Evolutionary conservation across 2,888 invertebrate genomes (phyloP).

Genomic region (Drosophila subsilvestris): DNA sequence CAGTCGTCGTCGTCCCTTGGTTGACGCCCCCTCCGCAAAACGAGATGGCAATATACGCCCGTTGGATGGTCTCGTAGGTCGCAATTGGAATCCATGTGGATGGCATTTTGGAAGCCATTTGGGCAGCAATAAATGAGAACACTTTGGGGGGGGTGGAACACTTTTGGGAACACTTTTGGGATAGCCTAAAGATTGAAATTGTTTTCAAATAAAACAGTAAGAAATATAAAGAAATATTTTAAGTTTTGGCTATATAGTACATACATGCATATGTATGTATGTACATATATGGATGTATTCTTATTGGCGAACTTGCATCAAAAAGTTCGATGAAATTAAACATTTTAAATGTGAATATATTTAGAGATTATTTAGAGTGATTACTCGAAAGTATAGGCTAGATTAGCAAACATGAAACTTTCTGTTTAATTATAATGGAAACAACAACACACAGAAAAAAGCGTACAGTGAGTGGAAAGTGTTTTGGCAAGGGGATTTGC

Average conservation of each 20-base stretch:
- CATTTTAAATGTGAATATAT: no score
- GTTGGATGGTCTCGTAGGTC: background rate
- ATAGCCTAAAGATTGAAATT: background rate
- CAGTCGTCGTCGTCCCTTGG: slow-evolving; percentile 26
- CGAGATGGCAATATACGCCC: slow-evolving; percentile 31
- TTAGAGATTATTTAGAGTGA: no score
- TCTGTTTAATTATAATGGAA: background rate
- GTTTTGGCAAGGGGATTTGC: no score
- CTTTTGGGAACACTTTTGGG: background rate
- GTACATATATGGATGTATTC: no score
- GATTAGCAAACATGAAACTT: background rate
- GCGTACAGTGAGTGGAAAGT: no score
- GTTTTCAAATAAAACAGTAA: background rate
- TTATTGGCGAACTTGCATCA: no score
- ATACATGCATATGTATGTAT: no score
- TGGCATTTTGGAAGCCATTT: slow-evolving; percentile 7
- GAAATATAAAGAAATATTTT: no score
- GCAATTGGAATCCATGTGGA: slow-evolving; percentile 43
- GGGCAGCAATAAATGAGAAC: slow-evolving; percentile 51
- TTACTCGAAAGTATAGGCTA: background rate
- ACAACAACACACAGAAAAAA: no score
- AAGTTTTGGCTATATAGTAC: no score
- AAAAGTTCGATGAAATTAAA: no score
- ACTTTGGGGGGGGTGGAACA: slow-evolving; percentile 30
- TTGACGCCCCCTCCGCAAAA: slow-evolving; percentile 54